Percentiles rank a stretch among this genome's conserved stretches.
Evolutionary conservation across 2,113 vertebrate genomes (phyloP).

Genomic region (Indicator indicator): DNA sequence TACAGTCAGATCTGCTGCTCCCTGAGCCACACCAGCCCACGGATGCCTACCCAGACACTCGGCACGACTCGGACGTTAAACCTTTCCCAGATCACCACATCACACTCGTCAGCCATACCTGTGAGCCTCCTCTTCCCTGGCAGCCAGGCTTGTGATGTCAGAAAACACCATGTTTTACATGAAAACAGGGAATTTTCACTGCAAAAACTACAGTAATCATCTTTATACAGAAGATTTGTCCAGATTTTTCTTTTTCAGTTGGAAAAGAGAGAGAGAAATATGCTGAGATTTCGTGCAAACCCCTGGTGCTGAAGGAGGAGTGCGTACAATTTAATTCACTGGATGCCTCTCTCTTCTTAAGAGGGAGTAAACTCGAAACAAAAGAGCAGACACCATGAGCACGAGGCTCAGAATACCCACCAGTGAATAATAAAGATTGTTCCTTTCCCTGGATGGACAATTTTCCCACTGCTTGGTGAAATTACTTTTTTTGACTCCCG

Average conservation of each 20-base stretch:
- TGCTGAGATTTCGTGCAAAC: too few species aligned
- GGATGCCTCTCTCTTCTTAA: neutral
- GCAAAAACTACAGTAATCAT: neutral
- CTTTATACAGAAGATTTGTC: neutral
- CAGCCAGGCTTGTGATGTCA: neutral
- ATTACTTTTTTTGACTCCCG: neutral
- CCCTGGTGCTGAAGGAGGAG: neutral
- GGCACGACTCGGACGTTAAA: neutral
- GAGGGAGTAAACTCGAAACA: neutral
- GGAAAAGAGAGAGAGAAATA: neutral
- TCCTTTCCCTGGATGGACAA: neutral
- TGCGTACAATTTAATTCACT: neutral
- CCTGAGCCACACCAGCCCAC: neutral
- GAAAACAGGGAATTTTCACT: rapidly evolving
- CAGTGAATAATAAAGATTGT: neutral
- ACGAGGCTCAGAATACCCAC: neutral
- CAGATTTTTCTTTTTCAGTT: neutral
- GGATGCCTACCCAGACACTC: neutral
- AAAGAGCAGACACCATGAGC: neutral
- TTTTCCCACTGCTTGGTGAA: neutral
- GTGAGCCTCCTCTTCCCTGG: rapidly evolving
- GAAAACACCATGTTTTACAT: rapidly evolving
- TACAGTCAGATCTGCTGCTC: slow-evolving; percentile 24
- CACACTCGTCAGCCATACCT: rapidly evolving
- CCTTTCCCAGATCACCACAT: neutral